Evolutionary conservation across 2,888 invertebrate genomes (phyloP).

Genomic region (Agrypnus murinus): DNA sequence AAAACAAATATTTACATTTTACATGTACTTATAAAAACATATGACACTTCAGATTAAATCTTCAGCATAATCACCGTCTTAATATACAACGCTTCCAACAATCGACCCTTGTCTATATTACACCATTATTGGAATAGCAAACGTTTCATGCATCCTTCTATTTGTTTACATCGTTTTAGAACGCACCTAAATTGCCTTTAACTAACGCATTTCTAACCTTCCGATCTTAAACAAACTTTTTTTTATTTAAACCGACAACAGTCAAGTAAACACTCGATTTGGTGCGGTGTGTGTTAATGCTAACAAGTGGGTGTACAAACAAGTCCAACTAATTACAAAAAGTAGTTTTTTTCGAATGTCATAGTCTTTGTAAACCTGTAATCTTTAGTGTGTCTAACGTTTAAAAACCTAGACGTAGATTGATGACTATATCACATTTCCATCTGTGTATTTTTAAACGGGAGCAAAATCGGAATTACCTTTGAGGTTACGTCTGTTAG

Average conservation of each 20-base stretch:
- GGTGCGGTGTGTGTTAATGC: constrained; percentile 38
- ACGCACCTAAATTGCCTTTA: constrained; percentile 14
- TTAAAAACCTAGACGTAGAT: constrained; percentile 31
- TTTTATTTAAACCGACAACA: constrained; percentile 33
- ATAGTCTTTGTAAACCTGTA: constrained; percentile 24
- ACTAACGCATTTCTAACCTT: constrained; percentile 26
- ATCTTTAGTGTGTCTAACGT: constrained; percentile 29
- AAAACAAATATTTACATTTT: no score
- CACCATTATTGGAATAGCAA: not conserved
- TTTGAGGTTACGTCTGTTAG: constrained; percentile 17
- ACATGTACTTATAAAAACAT: no score
- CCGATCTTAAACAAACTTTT: constrained; percentile 37
- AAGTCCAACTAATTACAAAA: constrained; percentile 40
- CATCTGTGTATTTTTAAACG: constrained; percentile 41
- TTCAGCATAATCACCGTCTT: no score
- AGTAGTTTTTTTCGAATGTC: constrained; percentile 30
- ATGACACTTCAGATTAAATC: no score
- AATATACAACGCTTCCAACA: no score
- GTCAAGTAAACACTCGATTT: constrained; percentile 35
- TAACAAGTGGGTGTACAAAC: constrained; percentile 44
- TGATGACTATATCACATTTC: constrained; percentile 41
- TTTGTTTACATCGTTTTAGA: not conserved
- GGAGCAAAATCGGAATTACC: constrained; percentile 21
- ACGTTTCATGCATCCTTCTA: not conserved
- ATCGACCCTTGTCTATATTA: no score